phyloP scores from a whole-genome alignment of 2,113 vertebrate species.

The Eulemur macaco region DNA sequence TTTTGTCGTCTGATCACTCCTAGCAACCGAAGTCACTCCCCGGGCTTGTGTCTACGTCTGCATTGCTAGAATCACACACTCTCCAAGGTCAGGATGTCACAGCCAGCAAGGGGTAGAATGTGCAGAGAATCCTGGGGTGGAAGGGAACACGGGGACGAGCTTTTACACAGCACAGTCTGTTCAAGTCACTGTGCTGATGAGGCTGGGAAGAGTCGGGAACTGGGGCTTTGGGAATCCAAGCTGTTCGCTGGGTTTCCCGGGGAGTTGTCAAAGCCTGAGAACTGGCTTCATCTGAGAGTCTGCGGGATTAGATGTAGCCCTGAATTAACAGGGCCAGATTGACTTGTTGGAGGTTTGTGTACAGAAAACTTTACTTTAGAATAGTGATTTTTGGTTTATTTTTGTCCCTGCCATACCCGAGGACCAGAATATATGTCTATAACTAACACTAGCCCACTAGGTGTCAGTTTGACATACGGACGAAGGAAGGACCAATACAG shows the following conservation, averaged over 20 bases:
- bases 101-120: not conserved
- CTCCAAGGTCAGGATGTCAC: conserved; percentile 37
- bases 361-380: not conserved
- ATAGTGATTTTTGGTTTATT: not conserved
- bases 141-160: not conserved
- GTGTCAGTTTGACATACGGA: not conserved
- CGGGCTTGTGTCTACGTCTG: not conserved
- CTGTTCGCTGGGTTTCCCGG: conserved; percentile 45
- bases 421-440: not conserved
- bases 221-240: not conserved
- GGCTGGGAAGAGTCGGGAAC: not conserved
- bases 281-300: conserved; percentile 15
- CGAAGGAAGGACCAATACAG: not conserved
- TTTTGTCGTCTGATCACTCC: not conserved
- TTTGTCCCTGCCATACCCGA: not conserved
- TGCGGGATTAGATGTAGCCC: not conserved
- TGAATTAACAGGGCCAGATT: not conserved
- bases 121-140: not conserved
- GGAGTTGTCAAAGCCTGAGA: not conserved
- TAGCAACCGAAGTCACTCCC: not conserved
- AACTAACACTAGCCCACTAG: not conserved
- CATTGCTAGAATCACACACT: not conserved
- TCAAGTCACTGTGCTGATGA: conserved; percentile 58
- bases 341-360: not conserved
- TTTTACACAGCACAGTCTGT: conserved; percentile 58